phyloP scores from a whole-genome alignment of 2,888 invertebrate genomes.

The Phragmatobia fuliginosa region DNA sequence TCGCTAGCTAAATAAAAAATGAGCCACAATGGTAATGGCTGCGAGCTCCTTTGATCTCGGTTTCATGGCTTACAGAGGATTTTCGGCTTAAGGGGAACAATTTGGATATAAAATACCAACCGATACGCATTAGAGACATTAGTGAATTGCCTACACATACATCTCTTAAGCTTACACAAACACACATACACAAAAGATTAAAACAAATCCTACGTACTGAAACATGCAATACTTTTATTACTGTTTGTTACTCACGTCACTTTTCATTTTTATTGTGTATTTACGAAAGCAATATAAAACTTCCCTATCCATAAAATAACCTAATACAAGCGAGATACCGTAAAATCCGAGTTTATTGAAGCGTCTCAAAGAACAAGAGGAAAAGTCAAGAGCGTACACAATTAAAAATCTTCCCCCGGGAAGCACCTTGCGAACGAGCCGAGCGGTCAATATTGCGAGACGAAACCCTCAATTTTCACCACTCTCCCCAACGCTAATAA shows the following conservation, averaged over 20 bases:
- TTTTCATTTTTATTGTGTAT: constrained; percentile 13
- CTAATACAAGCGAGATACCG: constrained; percentile 74
- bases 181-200: constrained; percentile 4
- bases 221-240: background rate
- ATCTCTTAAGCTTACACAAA: background rate
- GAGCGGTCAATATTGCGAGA: constrained; percentile 83
- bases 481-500: constrained; percentile 86
- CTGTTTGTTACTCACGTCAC: constrained; percentile 5
- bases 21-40: constrained; percentile 85
- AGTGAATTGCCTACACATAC: constrained; percentile 67
- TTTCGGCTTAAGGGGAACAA: constrained; percentile 77
- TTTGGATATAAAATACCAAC: constrained; percentile 82
- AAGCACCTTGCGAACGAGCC: constrained; percentile 69
- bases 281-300: constrained; percentile 49
- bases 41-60: constrained; percentile 83
- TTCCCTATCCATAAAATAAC: constrained; percentile 69
- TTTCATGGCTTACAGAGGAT: constrained; percentile 83
- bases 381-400: constrained; percentile 83
- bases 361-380: constrained; percentile 82
- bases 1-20: constrained; percentile 84
- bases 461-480: constrained; percentile 86
- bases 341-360: constrained; percentile 83
- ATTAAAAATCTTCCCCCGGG: constrained; percentile 82
- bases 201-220: background rate
- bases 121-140: constrained; percentile 81